phyloP scores from a whole-genome alignment of 2,888 invertebrate species.

The Seira musarum region DNA sequence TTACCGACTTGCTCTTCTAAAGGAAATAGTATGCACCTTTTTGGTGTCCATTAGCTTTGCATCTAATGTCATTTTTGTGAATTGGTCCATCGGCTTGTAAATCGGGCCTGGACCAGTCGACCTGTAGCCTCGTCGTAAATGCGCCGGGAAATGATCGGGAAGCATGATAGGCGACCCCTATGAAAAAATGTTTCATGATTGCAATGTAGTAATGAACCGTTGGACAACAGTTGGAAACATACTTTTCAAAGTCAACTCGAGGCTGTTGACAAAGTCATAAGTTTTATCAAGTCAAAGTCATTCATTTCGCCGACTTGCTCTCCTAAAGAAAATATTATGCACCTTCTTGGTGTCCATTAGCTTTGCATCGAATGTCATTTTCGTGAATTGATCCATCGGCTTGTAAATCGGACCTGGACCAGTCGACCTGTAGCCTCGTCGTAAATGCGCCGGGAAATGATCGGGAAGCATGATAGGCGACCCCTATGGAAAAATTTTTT shows the following conservation, averaged over 20 bases:
- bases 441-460: slow-evolving; percentile 25
- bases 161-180: slow-evolving; percentile 34
- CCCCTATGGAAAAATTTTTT: slow-evolving; percentile 9
- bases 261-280: no score
- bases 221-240: slow-evolving; percentile 61
- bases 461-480: slow-evolving; percentile 32
- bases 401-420: slow-evolving; percentile 45
- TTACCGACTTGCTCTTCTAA: background rate
- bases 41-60: slow-evolving; percentile 51
- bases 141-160: slow-evolving; percentile 36
- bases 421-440: slow-evolving; percentile 33
- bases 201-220: no score
- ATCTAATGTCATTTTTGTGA: slow-evolving; percentile 39
- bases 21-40: no score
- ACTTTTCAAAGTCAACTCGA: slow-evolving; percentile 59
- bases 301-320: no score
- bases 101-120: slow-evolving; percentile 37
- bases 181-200: no score
- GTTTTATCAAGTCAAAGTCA: background rate
- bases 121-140: slow-evolving; percentile 31
- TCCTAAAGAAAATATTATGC: background rate
- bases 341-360: slow-evolving; percentile 56
- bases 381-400: slow-evolving; percentile 24
- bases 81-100: slow-evolving; percentile 30
- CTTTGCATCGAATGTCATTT: slow-evolving; percentile 41